Evolutionary conservation across 2,113 vertebrate species (phyloP).

Genomic region (Sceloporus undulatus): DNA sequence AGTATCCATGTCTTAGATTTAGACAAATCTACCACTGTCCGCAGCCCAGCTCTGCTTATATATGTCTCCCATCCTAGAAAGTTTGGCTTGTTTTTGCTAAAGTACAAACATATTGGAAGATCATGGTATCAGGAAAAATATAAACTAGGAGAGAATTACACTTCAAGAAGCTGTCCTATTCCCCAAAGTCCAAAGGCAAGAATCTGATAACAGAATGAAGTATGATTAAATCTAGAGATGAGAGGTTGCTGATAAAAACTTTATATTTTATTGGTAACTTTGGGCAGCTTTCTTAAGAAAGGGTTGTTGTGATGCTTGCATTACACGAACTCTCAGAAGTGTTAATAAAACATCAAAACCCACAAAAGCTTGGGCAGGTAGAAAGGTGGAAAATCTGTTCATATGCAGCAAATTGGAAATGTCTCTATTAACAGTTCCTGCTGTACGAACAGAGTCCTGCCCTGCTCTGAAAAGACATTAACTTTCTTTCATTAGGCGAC

Average conservation of each 20-base stretch:
- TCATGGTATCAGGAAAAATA: neutral
- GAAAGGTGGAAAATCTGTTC: neutral
- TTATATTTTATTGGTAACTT: constrained; percentile 22
- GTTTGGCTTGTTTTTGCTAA: neutral
- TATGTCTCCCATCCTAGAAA: neutral
- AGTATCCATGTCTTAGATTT: no score
- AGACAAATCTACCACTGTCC: no score
- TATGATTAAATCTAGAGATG: constrained; percentile 17
- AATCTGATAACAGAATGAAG: neutral
- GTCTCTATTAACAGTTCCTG: neutral
- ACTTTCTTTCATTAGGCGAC: neutral
- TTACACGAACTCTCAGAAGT: constrained; percentile 8
- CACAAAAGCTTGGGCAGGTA: neutral
- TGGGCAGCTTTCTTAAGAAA: constrained; percentile 12
- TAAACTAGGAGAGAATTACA: neutral
- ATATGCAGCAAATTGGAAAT: neutral
- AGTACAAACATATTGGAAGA: neutral
- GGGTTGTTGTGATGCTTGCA: neutral
- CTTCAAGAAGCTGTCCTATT: neutral
- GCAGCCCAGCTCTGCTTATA: neutral
- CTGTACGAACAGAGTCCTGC: neutral
- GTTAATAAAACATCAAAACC: constrained; percentile 42
- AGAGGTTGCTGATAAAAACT: neutral
- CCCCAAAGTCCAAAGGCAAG: neutral
- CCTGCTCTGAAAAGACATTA: neutral